These are phyloP conservation scores for Parapristionchus giblindavisi DNA, from an alignment of 2,888 invertebrate species.

Conservation along the genomic window DNA sequence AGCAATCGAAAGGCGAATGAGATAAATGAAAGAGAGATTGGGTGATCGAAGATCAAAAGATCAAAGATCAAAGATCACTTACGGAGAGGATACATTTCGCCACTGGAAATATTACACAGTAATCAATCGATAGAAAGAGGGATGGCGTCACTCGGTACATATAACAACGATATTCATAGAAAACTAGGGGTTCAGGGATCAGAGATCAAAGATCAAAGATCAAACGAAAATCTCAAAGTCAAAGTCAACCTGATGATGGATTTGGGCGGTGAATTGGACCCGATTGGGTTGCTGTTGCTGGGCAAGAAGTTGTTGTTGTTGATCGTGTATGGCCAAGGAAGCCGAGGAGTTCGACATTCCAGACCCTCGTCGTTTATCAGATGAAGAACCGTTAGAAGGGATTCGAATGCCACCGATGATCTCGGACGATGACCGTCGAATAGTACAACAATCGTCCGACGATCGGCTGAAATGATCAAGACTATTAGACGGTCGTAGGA, in stretches of 20 bases:
- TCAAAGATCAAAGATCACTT: too few species aligned
- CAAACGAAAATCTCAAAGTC: constrained; percentile 61
- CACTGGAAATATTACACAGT: too few species aligned
- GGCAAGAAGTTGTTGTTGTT: constrained; percentile 27
- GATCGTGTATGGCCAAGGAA: constrained; percentile 66
- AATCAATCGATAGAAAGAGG: background rate
- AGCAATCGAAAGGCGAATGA: too few species aligned
- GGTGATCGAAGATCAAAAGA: too few species aligned
- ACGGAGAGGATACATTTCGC: too few species aligned
- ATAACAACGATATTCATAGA: background rate
- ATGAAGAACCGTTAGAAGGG: constrained; percentile 13
- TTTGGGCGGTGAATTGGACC: too few species aligned
- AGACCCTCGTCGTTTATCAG: constrained; percentile 54
- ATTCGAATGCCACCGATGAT: constrained; percentile 58
- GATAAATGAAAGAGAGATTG: too few species aligned
- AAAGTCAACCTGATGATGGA: constrained; percentile 56
- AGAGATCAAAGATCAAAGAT: too few species aligned
- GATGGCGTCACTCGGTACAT: background rate
- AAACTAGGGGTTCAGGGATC: too few species aligned
- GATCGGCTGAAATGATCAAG: constrained; percentile 61
- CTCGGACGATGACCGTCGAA: constrained; percentile 65
- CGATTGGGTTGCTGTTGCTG: constrained; percentile 10
- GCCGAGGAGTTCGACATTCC: constrained; percentile 68
- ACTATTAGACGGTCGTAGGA: background rate
- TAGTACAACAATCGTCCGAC: constrained; percentile 58